Conservation (phyloP, 2,113 vertebrate genomes). For the Gasterosteus aculeatus region DNA sequence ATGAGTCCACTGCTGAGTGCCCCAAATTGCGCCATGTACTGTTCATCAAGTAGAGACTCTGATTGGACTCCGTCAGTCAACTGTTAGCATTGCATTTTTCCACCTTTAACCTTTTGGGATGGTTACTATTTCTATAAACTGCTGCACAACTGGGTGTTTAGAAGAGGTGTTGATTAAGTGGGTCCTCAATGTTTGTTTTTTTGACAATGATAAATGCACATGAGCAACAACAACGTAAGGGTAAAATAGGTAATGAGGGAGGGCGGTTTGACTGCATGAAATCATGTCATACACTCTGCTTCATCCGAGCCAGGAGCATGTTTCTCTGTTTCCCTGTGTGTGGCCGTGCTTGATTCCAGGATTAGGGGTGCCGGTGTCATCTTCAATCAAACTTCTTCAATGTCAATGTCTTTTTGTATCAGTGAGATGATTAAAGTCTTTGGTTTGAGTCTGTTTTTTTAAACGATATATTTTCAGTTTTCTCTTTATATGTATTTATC, state of each 20-base stretch:
- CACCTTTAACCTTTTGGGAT: conserved; percentile 32
- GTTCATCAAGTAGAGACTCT: conserved; percentile 56
- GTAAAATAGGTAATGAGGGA: too few species aligned
- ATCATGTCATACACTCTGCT: too few species aligned
- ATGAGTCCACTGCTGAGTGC: conserved; percentile 34
- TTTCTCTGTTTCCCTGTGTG: background rate
- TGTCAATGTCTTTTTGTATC: background rate
- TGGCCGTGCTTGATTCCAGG: background rate
- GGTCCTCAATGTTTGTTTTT: background rate
- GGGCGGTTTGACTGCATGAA: too few species aligned
- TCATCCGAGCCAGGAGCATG: too few species aligned
- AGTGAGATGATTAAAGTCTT: background rate
- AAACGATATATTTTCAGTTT: background rate
- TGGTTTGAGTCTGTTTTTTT: background rate
- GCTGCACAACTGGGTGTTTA: background rate
- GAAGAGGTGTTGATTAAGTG: background rate
- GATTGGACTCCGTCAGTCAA: conserved; percentile 66
- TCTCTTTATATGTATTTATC: background rate
- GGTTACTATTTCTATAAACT: background rate
- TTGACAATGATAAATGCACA: background rate
- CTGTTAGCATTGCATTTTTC: conserved; percentile 35
- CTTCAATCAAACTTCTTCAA: background rate
- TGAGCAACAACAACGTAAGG: background rate
- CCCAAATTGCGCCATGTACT: conserved; percentile 28
- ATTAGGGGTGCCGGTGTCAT: too few species aligned